Percentiles rank a stretch among this genome's conserved stretches.
Evolutionary conservation across 2,113 vertebrate species (phyloP).

Genomic region (Perccottus glenii): DNA sequence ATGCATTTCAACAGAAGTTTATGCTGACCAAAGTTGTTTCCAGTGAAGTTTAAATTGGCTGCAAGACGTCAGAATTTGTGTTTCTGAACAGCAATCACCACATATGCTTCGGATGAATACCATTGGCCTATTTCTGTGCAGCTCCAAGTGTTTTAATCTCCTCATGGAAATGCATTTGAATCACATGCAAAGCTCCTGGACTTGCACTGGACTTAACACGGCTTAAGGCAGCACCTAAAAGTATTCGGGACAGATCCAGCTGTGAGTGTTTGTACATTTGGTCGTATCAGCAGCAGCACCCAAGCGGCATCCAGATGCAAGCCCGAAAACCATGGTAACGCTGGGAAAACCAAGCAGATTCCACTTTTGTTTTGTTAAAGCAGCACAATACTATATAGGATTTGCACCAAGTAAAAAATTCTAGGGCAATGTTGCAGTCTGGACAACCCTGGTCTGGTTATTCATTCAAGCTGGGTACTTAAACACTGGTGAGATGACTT

Average conservation of each 20-base stretch:
- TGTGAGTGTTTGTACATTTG: constrained; percentile 8
- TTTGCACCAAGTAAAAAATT: too few relatives aligned
- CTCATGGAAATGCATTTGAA: constrained; percentile 40
- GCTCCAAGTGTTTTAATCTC: constrained; percentile 55
- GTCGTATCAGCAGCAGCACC: constrained; percentile 9
- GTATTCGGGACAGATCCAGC: constrained; percentile 19
- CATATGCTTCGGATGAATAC: not conserved
- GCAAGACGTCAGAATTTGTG: not conserved
- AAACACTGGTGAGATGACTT: too few relatives aligned
- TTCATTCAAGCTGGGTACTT: too few relatives aligned
- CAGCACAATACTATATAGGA: too few relatives aligned
- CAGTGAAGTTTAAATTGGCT: too few relatives aligned
- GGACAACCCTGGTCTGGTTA: too few relatives aligned
- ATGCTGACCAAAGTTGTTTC: too few relatives aligned
- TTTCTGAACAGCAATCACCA: not conserved
- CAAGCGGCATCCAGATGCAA: constrained; percentile 64
- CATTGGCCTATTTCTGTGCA: constrained; percentile 42
- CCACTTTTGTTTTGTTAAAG: not conserved
- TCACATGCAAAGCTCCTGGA: constrained; percentile 28
- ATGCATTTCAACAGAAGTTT: too few relatives aligned
- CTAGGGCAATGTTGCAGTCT: too few relatives aligned
- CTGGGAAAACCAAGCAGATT: not conserved
- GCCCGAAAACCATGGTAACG: constrained; percentile 12
- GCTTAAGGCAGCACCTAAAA: constrained; percentile 34
- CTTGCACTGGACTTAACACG: constrained; percentile 20